phyloP scores from a whole-genome alignment of 2,113 vertebrate species.

The Eclectus roratus region DNA sequence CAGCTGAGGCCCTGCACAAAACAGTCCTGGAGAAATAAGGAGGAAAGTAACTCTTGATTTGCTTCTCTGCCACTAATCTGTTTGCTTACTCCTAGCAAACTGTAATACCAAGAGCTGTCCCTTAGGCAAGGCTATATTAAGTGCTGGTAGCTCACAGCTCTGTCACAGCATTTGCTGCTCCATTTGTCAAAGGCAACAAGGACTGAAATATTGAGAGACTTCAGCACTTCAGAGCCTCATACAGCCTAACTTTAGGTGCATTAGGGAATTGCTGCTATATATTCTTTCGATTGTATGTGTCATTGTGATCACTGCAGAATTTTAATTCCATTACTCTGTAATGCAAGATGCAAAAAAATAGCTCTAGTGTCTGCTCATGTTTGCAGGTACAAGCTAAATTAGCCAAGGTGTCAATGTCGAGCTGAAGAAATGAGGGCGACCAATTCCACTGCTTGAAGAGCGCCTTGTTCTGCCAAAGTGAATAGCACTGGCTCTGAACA shows the following conservation, averaged over 20 bases:
- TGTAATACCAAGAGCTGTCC: not conserved
- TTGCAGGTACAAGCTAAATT: not conserved
- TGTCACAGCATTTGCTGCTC: not conserved
- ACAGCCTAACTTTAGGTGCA: not conserved
- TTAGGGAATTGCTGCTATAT: not conserved
- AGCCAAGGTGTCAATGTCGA: not conserved
- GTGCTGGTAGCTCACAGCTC: not conserved
- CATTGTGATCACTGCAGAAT: not conserved
- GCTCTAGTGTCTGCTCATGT: not conserved
- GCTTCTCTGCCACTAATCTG: not conserved
- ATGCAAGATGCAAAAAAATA: not conserved
- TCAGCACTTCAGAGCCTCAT: not conserved
- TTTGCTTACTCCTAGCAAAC: not conserved
- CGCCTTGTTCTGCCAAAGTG: not conserved
- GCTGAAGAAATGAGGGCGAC: not conserved
- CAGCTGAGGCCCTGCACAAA: not conserved
- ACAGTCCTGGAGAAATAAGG: not conserved
- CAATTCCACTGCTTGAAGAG: not conserved
- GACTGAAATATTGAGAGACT: not conserved
- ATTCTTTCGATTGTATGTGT: not conserved
- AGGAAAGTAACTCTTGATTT: not conserved
- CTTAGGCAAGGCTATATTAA: not conserved
- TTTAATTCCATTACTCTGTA: slow-evolving; percentile 4
- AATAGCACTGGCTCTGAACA: not conserved
- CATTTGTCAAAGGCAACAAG: not conserved